Conservation (phyloP, 2,888 invertebrate genomes). For the Acronicta psi region DNA sequence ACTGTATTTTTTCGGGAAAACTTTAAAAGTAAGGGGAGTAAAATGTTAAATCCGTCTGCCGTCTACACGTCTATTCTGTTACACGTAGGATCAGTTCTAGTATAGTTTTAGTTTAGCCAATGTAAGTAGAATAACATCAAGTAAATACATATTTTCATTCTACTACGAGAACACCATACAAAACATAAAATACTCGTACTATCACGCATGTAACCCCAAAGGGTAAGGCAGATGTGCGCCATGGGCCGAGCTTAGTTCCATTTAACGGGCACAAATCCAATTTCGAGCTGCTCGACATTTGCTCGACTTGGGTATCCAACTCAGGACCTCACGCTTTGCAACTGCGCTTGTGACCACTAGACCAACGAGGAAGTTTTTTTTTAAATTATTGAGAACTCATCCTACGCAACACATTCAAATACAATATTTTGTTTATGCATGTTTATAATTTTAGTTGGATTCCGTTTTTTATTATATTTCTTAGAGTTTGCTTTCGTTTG, state of each 20-base stretch:
- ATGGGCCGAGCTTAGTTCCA: too few relatives aligned
- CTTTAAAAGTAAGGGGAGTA: too few relatives aligned
- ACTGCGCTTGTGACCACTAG: too few relatives aligned
- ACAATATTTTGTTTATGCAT: conserved; percentile 52
- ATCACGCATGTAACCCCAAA: too few relatives aligned
- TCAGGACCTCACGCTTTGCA: too few relatives aligned
- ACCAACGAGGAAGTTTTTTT: background rate
- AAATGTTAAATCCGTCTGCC: background rate
- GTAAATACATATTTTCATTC: too few relatives aligned
- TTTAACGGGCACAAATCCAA: too few relatives aligned
- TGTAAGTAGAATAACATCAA: background rate
- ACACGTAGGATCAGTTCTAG: conserved; percentile 32
- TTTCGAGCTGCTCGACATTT: too few relatives aligned
- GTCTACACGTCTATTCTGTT: conserved; percentile 20
- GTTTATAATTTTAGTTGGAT: conserved; percentile 61
- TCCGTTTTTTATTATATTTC: conserved; percentile 70
- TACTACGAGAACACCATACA: background rate
- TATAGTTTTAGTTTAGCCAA: background rate
- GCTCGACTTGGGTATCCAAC: too few relatives aligned
- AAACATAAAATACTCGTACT: background rate
- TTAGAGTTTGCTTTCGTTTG: conserved; percentile 88
- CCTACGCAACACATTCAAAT: conserved; percentile 10
- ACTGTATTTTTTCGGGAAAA: too few relatives aligned
- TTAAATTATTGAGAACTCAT: background rate
- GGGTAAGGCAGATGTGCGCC: too few relatives aligned